Base-by-base conservation (phyloP, 2,113 vertebrate genomes). In the Siniperca knerii region DNA sequence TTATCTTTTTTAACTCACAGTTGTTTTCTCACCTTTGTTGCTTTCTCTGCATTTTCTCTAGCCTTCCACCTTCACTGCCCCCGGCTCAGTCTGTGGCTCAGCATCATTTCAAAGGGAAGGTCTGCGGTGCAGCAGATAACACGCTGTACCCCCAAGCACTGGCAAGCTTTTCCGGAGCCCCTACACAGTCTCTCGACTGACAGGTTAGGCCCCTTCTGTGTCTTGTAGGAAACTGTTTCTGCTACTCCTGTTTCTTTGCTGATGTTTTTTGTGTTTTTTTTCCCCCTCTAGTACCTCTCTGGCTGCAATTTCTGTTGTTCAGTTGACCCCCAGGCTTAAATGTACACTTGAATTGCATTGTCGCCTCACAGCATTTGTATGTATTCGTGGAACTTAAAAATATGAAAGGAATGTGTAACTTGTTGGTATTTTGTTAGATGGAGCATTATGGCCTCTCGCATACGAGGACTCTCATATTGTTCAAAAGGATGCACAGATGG, bases 81-180 rank as follows among this genome's bases (percentile, higher is more conserved):
- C 75, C 65, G 72, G 86, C 87, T 87, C 87, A 74, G 77, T 88
- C 57, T 52, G 79, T 81, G 85, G 87, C 78, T 88, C 90, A 88
- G 88, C 86, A 65, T 46, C 85, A 93, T 92, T 92, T 95, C 93
- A 95, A 92, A 94, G 87, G 42, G 74, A 81, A 86, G 85, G 86
- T 94, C 88, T 94, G 93, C 72, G 68, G 85, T 67, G 81, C 80
- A 79, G 77, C 83, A 94, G 94, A 95, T 94, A 94, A 94, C 83
- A 67, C 79, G 23, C 33, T 68, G 80, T 83, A 85, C 86, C 88
- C 82, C 62, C 37, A 40, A 90, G 88, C 85, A 88, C 64, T 23
- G 8, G 64, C 75, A 66, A 84, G 91, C 85, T 75, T 84, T 89
- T 81, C 81, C 87, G 82, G 79, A 86, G 82, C 70, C 76, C 84